Conservation (phyloP, 2,888 invertebrate species). For the Drosophila yooni region DNA sequence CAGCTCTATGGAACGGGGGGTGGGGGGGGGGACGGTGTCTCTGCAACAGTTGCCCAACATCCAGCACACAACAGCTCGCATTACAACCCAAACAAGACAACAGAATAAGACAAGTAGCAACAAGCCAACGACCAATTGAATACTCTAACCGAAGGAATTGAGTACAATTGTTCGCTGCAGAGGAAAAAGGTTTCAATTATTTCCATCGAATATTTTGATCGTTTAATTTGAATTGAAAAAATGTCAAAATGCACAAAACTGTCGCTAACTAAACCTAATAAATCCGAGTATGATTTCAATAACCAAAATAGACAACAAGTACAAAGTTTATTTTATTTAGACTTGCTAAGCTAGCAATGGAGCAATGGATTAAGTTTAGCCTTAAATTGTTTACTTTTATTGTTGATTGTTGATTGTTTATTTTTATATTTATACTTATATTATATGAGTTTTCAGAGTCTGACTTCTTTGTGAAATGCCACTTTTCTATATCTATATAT, state of each 20-base stretch:
- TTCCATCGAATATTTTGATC: neutral
- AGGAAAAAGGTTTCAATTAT: neutral
- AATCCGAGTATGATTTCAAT: neutral
- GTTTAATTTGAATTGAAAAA: neutral
- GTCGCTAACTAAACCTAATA: neutral
- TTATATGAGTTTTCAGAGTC: neutral
- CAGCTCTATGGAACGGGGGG: neutral
- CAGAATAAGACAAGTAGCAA: neutral
- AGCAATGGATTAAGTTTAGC: no score
- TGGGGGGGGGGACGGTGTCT: neutral
- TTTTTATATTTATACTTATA: no score
- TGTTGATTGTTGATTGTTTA: no score
- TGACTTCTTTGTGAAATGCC: neutral
- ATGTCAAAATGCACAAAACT: neutral
- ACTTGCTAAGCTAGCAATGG: no score
- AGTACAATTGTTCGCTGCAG: neutral
- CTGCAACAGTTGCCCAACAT: slow-evolving; percentile 26
- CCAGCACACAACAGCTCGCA: slow-evolving; percentile 22
- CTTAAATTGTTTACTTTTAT: no score
- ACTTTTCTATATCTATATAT: neutral
- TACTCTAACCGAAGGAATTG: slow-evolving; percentile 23
- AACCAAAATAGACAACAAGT: neutral
- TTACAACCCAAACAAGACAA: slow-evolving; percentile 37
- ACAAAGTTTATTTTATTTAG: neutral
- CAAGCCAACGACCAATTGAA: slow-evolving; percentile 8